Conservation (phyloP, 2,797 vertebrate genomes). For the Geotrypetes seraphini region DNA sequence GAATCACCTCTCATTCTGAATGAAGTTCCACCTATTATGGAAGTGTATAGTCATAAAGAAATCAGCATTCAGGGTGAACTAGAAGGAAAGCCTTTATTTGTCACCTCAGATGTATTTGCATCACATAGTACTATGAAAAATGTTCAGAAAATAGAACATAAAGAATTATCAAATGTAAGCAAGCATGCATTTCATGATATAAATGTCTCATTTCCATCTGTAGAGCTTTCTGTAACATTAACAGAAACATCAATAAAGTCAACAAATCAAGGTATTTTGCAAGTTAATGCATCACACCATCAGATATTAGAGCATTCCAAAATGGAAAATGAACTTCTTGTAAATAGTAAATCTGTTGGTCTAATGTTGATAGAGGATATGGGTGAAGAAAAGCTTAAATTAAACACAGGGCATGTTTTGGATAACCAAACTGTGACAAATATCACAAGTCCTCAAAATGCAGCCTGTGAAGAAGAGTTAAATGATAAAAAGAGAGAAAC, state of each 20-base stretch:
- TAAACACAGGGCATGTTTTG: constrained; percentile 1
- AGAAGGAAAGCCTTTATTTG: too few species aligned
- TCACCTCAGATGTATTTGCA: neutral
- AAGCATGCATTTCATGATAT: neutral
- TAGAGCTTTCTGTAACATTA: rapidly evolving
- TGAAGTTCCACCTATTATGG: rapidly evolving
- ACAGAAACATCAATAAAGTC: neutral
- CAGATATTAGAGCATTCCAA: constrained; percentile 23
- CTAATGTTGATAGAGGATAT: constrained; percentile 20
- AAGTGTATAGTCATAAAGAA: neutral
- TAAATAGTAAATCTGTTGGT: constrained; percentile 7
- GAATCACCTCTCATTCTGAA: neutral
- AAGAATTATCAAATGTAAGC: neutral
- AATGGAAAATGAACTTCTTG: constrained; percentile 6
- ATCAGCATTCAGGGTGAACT: too few species aligned
- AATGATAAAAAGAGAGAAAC: neutral
- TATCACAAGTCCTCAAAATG: neutral
- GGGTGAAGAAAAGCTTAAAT: constrained; percentile 1
- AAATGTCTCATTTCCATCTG: neutral
- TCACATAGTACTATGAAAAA: neutral
- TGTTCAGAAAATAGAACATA: neutral
- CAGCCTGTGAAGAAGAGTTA: neutral
- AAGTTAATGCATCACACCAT: constrained; percentile 1
- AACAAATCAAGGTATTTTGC: neutral
- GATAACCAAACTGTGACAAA: neutral